A percentile compares a stretch with the other conserved stretches of the same genome.
Evolutionary conservation across 2,888 invertebrate species (phyloP).

Genomic region (Synanthedon andrenaeformis): DNA sequence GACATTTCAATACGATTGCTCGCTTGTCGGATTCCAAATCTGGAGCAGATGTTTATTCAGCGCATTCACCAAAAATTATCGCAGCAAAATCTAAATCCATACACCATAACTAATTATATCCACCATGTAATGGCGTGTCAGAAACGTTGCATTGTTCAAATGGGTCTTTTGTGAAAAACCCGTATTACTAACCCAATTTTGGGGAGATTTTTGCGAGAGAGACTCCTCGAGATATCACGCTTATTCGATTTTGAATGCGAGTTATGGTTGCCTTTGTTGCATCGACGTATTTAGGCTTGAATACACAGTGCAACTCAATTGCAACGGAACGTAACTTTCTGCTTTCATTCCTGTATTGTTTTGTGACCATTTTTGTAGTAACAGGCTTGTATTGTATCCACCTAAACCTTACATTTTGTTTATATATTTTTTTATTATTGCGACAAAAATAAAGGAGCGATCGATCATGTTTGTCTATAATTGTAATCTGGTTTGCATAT

Average conservation of each 20-base stretch:
- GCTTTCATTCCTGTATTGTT: too few species aligned
- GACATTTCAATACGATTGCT: slow-evolving; percentile 56
- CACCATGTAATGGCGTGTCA: slow-evolving; percentile 59
- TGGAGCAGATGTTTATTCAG: slow-evolving; percentile 61
- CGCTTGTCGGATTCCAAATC: slow-evolving; percentile 55
- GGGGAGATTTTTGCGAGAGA: slow-evolving; percentile 55
- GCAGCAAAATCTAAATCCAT: slow-evolving; percentile 68
- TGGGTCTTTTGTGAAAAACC: slow-evolving; percentile 35
- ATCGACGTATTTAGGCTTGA: slow-evolving; percentile 23
- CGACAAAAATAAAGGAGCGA: too few species aligned
- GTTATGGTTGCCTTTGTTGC: slow-evolving; percentile 58
- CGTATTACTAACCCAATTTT: slow-evolving; percentile 70
- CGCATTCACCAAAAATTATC: slow-evolving; percentile 63
- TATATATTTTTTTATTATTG: too few species aligned
- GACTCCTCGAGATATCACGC: slow-evolving; percentile 52
- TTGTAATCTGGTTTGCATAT: too few species aligned
- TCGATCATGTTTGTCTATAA: too few species aligned
- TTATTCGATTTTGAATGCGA: slow-evolving; percentile 56
- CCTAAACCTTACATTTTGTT: too few species aligned
- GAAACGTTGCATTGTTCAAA: slow-evolving; percentile 46
- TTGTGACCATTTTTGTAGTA: too few species aligned
- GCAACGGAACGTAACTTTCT: background rate
- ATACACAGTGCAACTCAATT: background rate
- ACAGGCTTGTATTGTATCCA: too few species aligned
- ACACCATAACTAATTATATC: slow-evolving; percentile 70